These are phyloP conservation scores for Prunella fulvescens DNA, from an alignment of 2,113 vertebrate genomes.

Conservation along the genomic window DNA sequence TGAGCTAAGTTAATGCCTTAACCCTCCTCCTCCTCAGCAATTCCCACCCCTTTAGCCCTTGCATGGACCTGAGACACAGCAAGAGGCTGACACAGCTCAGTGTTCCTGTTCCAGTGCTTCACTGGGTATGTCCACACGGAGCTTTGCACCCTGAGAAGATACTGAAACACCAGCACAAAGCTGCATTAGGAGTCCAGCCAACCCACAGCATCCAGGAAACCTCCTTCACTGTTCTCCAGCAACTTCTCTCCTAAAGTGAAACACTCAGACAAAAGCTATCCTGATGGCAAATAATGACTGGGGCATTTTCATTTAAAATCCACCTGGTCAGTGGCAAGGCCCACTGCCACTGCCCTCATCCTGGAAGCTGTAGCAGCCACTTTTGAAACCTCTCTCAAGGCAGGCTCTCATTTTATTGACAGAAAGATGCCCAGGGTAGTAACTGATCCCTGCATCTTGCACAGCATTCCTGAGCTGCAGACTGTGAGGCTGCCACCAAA, in stretches of 20 bases:
- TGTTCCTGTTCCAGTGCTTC: neutral
- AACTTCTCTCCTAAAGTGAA: neutral
- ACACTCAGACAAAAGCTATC: neutral
- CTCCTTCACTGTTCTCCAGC: neutral
- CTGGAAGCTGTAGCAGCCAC: neutral
- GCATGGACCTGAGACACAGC: neutral
- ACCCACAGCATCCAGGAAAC: neutral
- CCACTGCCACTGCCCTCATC: neutral
- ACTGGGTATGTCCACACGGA: neutral
- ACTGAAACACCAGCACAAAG: neutral
- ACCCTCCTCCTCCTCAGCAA: neutral
- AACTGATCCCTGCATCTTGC: neutral
- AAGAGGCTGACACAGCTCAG: neutral
- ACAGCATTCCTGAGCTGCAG: neutral
- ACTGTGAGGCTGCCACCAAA: neutral
- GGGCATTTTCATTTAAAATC: neutral
- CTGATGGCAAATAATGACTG: neutral
- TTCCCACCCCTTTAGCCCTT: neutral
- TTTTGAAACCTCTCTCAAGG: neutral
- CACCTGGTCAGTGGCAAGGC: neutral
- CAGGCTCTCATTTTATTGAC: neutral
- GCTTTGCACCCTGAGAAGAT: neutral
- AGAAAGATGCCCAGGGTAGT: neutral
- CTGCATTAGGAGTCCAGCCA: neutral
- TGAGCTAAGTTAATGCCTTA: neutral